Evolutionary conservation across 2,797 vertebrate genomes (phyloP).

Genomic region (Hoplostethus atlanticus): DNA sequence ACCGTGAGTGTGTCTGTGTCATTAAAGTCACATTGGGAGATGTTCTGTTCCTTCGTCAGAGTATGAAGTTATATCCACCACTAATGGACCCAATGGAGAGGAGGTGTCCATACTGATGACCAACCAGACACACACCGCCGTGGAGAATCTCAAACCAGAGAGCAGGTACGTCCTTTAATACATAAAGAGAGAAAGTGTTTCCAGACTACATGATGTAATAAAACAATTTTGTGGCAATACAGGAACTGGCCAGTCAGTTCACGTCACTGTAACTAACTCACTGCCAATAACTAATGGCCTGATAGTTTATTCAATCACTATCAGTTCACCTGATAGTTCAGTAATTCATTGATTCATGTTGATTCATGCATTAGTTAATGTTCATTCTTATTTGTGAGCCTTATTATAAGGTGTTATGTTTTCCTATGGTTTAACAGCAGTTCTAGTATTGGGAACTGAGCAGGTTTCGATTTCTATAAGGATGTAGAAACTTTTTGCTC

Average conservation of each 20-base stretch:
- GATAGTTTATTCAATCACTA: too few species aligned
- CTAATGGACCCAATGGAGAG: slow-evolving; percentile 88
- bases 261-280: too few species aligned
- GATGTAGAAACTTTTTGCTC: neutral
- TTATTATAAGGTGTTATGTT: neutral
- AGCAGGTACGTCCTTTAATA: slow-evolving; percentile 86
- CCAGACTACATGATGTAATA: too few species aligned
- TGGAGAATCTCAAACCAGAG: slow-evolving; percentile 97
- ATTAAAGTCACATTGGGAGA: neutral
- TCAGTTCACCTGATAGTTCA: too few species aligned
- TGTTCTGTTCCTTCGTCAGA: slow-evolving; percentile 80
- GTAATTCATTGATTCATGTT: too few species aligned
- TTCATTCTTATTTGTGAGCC: too few species aligned
- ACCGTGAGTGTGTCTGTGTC: slow-evolving; percentile 1
- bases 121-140: slow-evolving; percentile 96
- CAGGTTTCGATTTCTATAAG: neutral
- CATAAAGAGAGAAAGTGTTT: too few species aligned
- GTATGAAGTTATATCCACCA: slow-evolving; percentile 92
- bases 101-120: slow-evolving; percentile 91
- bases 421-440: neutral
- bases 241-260: too few species aligned
- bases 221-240: too few species aligned
- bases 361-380: too few species aligned
- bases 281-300: too few species aligned
- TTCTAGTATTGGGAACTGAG: neutral